Percentiles rank a stretch among this genome's conserved stretches.
These are phyloP conservation scores for Hylyphantes graminicola DNA, from an alignment of 1,140 invertebrate genomes.

Conservation along the genomic window DNA sequence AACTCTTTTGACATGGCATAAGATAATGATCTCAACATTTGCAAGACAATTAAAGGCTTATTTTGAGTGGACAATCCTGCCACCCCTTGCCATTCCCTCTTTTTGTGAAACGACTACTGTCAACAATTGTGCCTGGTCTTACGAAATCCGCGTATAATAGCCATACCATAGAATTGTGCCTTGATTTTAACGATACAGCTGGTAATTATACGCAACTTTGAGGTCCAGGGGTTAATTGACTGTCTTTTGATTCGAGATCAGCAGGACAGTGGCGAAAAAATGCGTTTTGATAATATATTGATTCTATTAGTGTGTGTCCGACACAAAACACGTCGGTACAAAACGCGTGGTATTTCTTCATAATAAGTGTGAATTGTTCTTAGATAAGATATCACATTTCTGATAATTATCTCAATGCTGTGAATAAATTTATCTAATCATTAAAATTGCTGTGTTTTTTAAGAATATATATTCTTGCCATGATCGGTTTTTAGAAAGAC, in stretches of 20 bases:
- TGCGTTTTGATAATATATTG: too few species aligned
- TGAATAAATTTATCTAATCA: too few species aligned
- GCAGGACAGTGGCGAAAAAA: too few species aligned
- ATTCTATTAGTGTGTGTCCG: too few species aligned
- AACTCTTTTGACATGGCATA: not conserved
- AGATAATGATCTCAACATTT: not conserved
- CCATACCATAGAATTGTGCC: not conserved
- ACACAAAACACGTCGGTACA: not conserved
- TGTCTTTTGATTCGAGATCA: not conserved
- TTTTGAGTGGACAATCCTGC: not conserved
- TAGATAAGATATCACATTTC: too few species aligned
- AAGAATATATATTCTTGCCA: too few species aligned
- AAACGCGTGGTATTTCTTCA: too few species aligned
- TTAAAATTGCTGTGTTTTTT: too few species aligned
- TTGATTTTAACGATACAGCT: not conserved
- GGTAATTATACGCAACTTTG: not conserved
- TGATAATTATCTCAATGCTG: too few species aligned
- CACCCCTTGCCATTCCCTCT: not conserved
- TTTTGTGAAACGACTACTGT: not conserved
- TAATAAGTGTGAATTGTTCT: too few species aligned
- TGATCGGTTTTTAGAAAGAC: too few species aligned
- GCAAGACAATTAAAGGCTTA: not conserved
- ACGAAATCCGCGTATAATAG: not conserved
- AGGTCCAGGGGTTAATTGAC: not conserved
- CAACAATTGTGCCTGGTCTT: not conserved